Base-by-base conservation (phyloP, 2,888 invertebrate species). In the Melanotus villosus region DNA sequence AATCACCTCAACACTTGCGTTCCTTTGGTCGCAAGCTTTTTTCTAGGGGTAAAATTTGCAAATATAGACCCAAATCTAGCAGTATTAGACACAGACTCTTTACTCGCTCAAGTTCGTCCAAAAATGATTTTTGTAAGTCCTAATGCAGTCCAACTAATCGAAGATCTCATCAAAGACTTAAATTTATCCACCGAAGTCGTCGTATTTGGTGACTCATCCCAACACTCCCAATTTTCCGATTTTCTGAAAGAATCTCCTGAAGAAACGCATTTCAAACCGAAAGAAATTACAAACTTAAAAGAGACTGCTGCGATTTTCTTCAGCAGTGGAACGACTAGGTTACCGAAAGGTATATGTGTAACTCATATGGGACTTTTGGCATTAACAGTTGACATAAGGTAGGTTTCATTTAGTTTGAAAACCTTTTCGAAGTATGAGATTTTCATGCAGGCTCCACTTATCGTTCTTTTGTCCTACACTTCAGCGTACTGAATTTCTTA, bases 41-140 rank as follows among this genome's bases (percentile, higher is more conserved):
- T 83, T 72, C 80, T 86, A 3, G 88, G 88, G 1, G 80, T 78
- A 5, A 77, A 77, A 60, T 68, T 78, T 0, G 76, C 78, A 1
- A 76, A 77, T 7, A 63, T 81, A n/a, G 80, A 82, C 60, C 78
- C 78, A 0, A 73, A 73, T 0, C 68, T 80, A 58, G 74, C 76
- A 1, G 26, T 64, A 6, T 52, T 65, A 23, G 77, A 79, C 12
- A 74, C 70, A 4, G 69, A 47, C 23, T 73, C 75, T 63, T 74
- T 80, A 9, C 18, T 80, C 1, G 56, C 65, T 0, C 65, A 77
- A 63, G 75, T 78, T 0, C 68, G 14, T 26, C 80, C 80, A 4
- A 77, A 73, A 64, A 67, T 76, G 6, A 64, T 79, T 19, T 77
- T 79, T 38, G 75, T 75, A 30, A 74, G 73, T 32, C 38, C 60